phyloP scores from a whole-genome alignment of 2,888 invertebrate species.

The Odontomyia ornata region DNA sequence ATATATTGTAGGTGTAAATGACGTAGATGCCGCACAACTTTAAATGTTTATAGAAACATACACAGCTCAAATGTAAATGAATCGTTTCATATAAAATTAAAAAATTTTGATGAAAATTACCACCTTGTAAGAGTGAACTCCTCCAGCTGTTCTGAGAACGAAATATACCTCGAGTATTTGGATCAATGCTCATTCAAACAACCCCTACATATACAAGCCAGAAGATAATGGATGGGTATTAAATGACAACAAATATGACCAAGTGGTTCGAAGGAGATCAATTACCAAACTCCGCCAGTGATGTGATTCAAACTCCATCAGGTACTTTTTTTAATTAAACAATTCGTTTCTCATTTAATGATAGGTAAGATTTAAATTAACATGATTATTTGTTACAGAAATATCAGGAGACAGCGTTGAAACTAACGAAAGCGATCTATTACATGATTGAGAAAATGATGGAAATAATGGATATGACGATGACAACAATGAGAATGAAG shows the following conservation, averaged over 20 bases:
- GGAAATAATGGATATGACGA: too few relatives aligned
- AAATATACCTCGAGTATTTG: slow-evolving; percentile 39
- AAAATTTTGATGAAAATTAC: slow-evolving; percentile 51
- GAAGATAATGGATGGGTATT: too few relatives aligned
- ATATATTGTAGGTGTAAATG: slow-evolving; percentile 43
- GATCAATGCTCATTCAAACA: slow-evolving; percentile 44
- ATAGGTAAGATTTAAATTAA: not conserved
- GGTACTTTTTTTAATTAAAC: not conserved
- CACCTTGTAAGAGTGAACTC: slow-evolving; percentile 51
- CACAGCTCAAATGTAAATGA: slow-evolving; percentile 50
- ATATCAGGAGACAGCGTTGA: too few relatives aligned
- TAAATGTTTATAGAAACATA: slow-evolving; percentile 52
- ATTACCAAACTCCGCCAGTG: too few relatives aligned
- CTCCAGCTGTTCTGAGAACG: slow-evolving; percentile 41
- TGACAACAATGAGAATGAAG: too few relatives aligned
- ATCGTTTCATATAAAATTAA: slow-evolving; percentile 40
- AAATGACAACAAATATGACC: too few relatives aligned
- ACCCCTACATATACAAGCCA: too few relatives aligned
- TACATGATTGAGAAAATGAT: too few relatives aligned
- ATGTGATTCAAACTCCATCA: too few relatives aligned
- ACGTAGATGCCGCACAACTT: slow-evolving; percentile 53
- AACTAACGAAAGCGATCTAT: too few relatives aligned
- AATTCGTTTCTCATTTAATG: not conserved
- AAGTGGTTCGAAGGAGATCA: too few relatives aligned
- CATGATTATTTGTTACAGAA: not conserved